Evolutionary conservation across 2,113 vertebrate species (phyloP).

Genomic region (Psilopsiagon aymara): DNA sequence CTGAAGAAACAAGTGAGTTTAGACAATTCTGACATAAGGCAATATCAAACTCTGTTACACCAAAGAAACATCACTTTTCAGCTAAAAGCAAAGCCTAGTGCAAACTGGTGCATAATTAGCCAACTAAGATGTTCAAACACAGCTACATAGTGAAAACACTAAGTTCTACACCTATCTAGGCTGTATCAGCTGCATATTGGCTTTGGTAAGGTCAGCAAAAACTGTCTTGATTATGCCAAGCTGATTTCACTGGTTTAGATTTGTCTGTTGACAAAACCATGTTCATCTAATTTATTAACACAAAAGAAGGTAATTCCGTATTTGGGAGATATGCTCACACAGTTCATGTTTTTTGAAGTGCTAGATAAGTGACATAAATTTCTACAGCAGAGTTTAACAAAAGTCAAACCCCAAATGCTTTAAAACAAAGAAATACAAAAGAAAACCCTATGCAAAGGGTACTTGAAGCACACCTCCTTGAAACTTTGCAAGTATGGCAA

Average conservation of each 20-base stretch:
- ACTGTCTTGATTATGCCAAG: neutral
- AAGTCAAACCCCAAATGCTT: neutral
- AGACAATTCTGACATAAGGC: neutral
- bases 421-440: neutral
- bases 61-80: neutral
- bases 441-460: neutral
- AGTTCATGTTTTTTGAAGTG: neutral
- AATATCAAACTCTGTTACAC: neutral
- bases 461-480: neutral
- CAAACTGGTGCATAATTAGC: neutral
- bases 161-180: neutral
- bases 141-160: neutral
- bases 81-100: neutral
- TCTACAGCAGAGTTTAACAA: neutral
- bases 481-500: neutral
- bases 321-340: neutral
- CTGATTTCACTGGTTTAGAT: neutral
- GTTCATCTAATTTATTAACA: neutral
- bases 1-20: neutral
- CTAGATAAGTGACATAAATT: neutral
- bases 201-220: neutral
- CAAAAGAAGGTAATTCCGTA: neutral
- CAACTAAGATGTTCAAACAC: neutral
- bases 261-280: neutral
- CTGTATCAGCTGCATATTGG: neutral